Evolutionary conservation across 2,797 vertebrate genomes (phyloP).

Genomic region (Odontamblyopus lacepedii): DNA sequence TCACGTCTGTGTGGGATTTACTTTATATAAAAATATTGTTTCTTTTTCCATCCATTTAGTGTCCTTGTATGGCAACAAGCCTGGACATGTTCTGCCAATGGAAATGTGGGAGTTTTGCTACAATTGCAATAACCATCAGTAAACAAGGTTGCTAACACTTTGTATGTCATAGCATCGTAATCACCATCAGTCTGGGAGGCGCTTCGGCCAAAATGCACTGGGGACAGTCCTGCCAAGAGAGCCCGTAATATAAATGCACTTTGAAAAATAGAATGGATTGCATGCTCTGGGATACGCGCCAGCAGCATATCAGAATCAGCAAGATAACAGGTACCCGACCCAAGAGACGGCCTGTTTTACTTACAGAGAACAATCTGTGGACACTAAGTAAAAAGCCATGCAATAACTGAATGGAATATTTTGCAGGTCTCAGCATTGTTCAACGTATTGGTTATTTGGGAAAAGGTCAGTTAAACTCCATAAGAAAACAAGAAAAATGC

Average conservation of each 20-base stretch:
- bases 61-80: slow-evolving; percentile 23
- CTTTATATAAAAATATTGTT: too few relatives aligned
- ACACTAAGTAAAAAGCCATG: slow-evolving; percentile 15
- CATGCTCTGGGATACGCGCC: slow-evolving; percentile 71
- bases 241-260: slow-evolving; percentile 79
- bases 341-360: slow-evolving; percentile 59
- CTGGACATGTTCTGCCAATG: slow-evolving; percentile 28
- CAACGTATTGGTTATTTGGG: not conserved
- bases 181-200: slow-evolving; percentile 77
- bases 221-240: slow-evolving; percentile 73
- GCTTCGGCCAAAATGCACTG: slow-evolving; percentile 65
- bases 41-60: not conserved
- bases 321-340: slow-evolving; percentile 76
- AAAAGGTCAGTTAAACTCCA: not conserved
- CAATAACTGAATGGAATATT: slow-evolving; percentile 56
- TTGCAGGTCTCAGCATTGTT: not conserved
- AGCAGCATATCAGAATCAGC: slow-evolving; percentile 72
- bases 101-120: slow-evolving; percentile 70
- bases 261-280: slow-evolving; percentile 77
- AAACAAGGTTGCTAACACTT: slow-evolving; percentile 80
- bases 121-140: slow-evolving; percentile 74
- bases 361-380: slow-evolving; percentile 7
- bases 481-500: not conserved
- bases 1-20: too few relatives aligned
- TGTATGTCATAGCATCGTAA: slow-evolving; percentile 77